Evolutionary conservation across 1,140 invertebrate genomes (phyloP).

Genomic region (Oryctes rhinoceros): DNA sequence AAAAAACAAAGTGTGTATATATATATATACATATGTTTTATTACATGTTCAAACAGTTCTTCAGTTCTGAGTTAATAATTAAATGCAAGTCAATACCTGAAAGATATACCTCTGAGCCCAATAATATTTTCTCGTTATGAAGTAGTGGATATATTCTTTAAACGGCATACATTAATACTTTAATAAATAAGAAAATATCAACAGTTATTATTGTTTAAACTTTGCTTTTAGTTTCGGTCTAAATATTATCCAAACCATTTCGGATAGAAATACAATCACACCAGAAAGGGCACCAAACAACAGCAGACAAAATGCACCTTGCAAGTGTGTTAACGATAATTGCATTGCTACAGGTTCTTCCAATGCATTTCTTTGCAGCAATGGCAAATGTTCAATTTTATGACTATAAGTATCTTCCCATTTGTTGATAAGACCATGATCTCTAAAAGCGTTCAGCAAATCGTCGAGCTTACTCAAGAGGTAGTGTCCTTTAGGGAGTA

Average conservation of each 20-base stretch:
- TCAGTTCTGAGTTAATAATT: too few species aligned
- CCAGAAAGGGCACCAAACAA: neutral
- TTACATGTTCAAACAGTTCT: too few species aligned
- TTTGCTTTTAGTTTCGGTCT: too few species aligned
- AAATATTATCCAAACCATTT: neutral
- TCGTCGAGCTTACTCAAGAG: neutral
- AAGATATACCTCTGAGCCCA: too few species aligned
- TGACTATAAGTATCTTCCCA: slow-evolving; percentile 9
- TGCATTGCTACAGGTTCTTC: neutral
- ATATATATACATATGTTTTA: too few species aligned
- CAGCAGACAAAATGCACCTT: slow-evolving; percentile 7
- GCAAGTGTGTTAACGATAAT: neutral
- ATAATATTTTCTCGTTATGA: too few species aligned
- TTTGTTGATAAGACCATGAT: neutral
- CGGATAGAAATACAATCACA: neutral
- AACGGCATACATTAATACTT: too few species aligned
- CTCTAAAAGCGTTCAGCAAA: slow-evolving; percentile 6
- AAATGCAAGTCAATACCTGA: too few species aligned
- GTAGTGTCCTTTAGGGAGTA: slow-evolving; percentile 29
- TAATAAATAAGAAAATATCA: too few species aligned
- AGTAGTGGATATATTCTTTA: too few species aligned
- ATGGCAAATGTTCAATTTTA: neutral
- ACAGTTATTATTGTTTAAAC: too few species aligned
- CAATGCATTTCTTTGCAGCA: neutral
- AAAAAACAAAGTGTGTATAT: too few species aligned